Evolutionary conservation across 1,140 invertebrate genomes (phyloP).

Genomic region (Papilio polytes): DNA sequence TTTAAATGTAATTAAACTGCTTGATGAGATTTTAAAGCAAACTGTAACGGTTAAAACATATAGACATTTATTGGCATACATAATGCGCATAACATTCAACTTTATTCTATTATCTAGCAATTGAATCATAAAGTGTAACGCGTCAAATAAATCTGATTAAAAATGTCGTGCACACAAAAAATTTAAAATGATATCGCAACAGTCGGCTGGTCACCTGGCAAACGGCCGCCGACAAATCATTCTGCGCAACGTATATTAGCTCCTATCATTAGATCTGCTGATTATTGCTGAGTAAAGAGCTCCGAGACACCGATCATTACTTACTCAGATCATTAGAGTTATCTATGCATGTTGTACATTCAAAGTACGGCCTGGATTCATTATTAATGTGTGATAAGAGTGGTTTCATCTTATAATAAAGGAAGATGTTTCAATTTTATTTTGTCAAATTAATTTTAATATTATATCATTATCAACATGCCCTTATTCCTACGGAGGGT

Average conservation of each 20-base stretch:
- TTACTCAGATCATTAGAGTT: conserved; percentile 33
- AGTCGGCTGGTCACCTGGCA: conserved; percentile 33
- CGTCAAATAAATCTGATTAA: background rate
- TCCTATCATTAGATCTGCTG: conserved; percentile 37
- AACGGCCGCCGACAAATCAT: conserved; percentile 28
- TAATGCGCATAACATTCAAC: background rate
- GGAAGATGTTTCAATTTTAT: too few relatives aligned
- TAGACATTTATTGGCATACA: background rate
- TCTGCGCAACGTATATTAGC: conserved; percentile 16
- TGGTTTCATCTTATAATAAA: too few relatives aligned
- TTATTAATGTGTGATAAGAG: too few relatives aligned
- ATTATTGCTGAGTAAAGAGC: conserved; percentile 38
- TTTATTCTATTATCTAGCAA: background rate
- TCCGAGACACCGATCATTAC: conserved; percentile 34
- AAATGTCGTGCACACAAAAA: background rate
- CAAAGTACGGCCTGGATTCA: background rate
- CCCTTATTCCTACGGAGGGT: too few relatives aligned
- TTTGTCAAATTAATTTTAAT: too few relatives aligned
- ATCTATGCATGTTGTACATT: conserved; percentile 29
- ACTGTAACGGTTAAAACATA: background rate
- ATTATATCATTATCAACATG: too few relatives aligned
- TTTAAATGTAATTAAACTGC: background rate
- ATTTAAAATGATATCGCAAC: conserved; percentile 19
- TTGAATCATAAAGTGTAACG: conserved; percentile 2
- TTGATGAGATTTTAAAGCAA: background rate